Conservation (phyloP, 2,888 invertebrate species). For the Cantharis rustica region DNA sequence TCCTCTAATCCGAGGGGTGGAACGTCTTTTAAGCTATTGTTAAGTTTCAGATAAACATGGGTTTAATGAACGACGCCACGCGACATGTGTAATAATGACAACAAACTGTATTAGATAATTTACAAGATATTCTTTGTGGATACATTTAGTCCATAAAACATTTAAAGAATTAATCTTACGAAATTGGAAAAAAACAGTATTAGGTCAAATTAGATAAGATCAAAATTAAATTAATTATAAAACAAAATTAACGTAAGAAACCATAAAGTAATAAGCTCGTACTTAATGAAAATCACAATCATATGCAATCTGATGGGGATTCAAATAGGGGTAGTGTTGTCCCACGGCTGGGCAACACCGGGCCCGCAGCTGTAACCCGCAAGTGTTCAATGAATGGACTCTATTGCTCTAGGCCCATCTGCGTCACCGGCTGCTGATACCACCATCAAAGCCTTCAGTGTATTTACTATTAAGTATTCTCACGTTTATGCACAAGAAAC, state of each 20-base stretch:
- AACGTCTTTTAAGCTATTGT: slow-evolving; percentile 42
- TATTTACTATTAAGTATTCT: slow-evolving; percentile 30
- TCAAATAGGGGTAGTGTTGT: slow-evolving; percentile 39
- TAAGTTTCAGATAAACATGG: slow-evolving; percentile 44
- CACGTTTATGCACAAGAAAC: slow-evolving; percentile 16
- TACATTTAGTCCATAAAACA: neutral
- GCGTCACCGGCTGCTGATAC: slow-evolving; percentile 30
- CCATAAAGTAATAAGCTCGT: slow-evolving; percentile 17
- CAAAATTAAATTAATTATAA: neutral
- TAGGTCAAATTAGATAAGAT: neutral
- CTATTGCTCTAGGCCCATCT: slow-evolving; percentile 36
- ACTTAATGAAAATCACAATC: slow-evolving; percentile 27
- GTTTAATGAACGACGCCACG: slow-evolving; percentile 51
- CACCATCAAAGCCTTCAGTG: slow-evolving; percentile 31
- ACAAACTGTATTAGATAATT: neutral
- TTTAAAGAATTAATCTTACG: neutral
- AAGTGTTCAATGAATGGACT: slow-evolving; percentile 49
- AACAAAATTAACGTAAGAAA: neutral
- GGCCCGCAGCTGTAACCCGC: slow-evolving; percentile 49
- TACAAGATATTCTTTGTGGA: neutral
- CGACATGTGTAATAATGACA: slow-evolving; percentile 31
- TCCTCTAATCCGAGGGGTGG: slow-evolving; percentile 49
- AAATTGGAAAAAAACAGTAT: neutral
- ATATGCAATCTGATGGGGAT: slow-evolving; percentile 37
- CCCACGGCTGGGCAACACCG: slow-evolving; percentile 44